A percentile compares a stretch with the other conserved stretches of the same genome.
These are phyloP conservation scores for Drosophila sp. DNA, from an alignment of 1,140 invertebrate genomes.

Conservation along the genomic window DNA sequence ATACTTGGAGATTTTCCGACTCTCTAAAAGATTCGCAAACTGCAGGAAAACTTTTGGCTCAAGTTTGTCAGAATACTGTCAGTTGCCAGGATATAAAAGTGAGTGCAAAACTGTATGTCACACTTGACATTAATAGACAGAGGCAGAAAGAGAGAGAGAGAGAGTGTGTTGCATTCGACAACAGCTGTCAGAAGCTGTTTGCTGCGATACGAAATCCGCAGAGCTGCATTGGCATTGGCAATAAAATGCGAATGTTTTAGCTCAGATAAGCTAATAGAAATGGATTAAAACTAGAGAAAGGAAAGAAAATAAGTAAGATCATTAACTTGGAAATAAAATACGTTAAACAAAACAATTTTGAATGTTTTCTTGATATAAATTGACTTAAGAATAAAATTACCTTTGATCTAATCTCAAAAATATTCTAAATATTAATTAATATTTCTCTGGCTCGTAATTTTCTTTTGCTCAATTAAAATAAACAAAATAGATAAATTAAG, in stretches of 20 bases:
- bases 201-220: conserved; percentile 44
- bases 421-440: too few species aligned
- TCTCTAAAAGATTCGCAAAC: not conserved
- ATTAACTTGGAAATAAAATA: not conserved
- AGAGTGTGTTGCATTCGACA: conserved; percentile 59
- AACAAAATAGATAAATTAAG: too few species aligned
- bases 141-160: conserved; percentile 1
- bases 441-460: too few species aligned
- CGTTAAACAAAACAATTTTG: too few species aligned
- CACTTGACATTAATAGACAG: conserved; percentile 59
- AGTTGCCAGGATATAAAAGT: conserved; percentile 20
- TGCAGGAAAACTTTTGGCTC: conserved; percentile 6
- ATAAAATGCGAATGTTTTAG: conserved; percentile 27
- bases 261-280: conserved; percentile 28
- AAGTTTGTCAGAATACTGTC: conserved; percentile 52
- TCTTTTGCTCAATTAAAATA: too few species aligned
- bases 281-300: not conserved
- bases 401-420: too few species aligned
- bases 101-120: conserved; percentile 56
- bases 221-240: conserved; percentile 9
- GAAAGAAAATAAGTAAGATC: not conserved
- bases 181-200: conserved; percentile 68
- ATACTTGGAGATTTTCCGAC: too few species aligned
- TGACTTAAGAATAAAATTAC: too few species aligned
- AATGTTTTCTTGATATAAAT: too few species aligned